These are phyloP conservation scores for Holothuria leucospilota DNA, from an alignment of 53 echinoderm and acorn worm species.

Conservation along the genomic window DNA sequence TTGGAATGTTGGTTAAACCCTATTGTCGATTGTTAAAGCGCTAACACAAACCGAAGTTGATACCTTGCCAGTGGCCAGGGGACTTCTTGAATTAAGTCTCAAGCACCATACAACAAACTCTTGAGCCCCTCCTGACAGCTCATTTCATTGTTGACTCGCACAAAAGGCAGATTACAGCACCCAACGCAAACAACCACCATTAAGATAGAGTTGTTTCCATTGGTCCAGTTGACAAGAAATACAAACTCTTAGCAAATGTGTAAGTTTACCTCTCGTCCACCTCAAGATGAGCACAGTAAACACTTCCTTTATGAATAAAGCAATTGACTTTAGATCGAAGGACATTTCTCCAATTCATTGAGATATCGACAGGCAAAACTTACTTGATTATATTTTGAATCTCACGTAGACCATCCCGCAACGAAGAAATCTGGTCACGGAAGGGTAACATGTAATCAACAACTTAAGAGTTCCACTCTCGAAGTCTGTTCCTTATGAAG, in stretches of 20 bases:
- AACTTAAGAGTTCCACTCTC: no score
- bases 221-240: slow-evolving; percentile 29
- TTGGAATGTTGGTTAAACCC: no score
- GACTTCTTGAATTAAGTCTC: slow-evolving; percentile 19
- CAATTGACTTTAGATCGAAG: slow-evolving; percentile 38
- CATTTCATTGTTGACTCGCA: slow-evolving; percentile 18
- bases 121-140: slow-evolving; percentile 7
- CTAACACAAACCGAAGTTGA: slow-evolving; percentile 8
- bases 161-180: slow-evolving; percentile 34
- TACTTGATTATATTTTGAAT: no score
- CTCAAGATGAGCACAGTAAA: background rate
- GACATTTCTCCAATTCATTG: slow-evolving; percentile 11
- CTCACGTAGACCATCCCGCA: no score
- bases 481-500: no score
- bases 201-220: slow-evolving; percentile 15
- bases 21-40: no score
- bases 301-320: slow-evolving; percentile 16
- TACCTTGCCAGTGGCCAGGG: slow-evolving; percentile 10
- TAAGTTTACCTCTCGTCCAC: slow-evolving; percentile 21
- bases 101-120: slow-evolving; percentile 24
- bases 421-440: no score
- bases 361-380: no score
- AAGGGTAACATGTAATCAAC: no score
- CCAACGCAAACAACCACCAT: slow-evolving; percentile 8
- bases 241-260: slow-evolving; percentile 26